Evolutionary conservation across 2,113 vertebrate genomes (phyloP), one percentile per base, ranked within the genome.

Genomic region (Macrotus californicus): DNA sequence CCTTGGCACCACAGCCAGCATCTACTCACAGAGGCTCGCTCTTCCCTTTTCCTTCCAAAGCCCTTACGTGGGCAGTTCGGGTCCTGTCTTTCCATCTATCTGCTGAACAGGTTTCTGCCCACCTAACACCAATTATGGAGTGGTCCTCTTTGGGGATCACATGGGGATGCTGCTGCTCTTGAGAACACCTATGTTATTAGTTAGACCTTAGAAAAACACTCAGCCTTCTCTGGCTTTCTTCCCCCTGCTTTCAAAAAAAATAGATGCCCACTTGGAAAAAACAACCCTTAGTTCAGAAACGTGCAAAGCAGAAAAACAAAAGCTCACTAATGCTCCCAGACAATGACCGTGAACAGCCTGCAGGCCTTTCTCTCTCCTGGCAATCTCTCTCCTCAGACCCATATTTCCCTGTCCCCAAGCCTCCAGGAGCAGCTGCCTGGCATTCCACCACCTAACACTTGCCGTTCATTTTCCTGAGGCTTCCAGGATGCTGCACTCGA

Each of bases 301-400:
- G 0, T 4, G n/a, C 52, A 46, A 66, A 73, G 41, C 50, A 46
- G n/a, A 43, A 50, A 85, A 85, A 48, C 34, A 52, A 48, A 76
- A 50, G 72, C 18, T 31, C 16, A n/a, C 36, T 14, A 39, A 54
- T 29, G 11, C 8, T 7, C 50, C 3, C 1, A 26, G 34, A 43
- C 41, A 9, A 72, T 0, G 0, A 36, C 39, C 2, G 2, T 0
- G 7, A 87, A 4, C 31, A 50, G 43, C 8, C 26, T 36, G 6
- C 39, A 13, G 48, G 69, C 46, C 89, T 46, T 48, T 22, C 41
- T 79, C 72, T 31, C 61, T n/a, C n/a, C 43, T 22, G 15, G 18
- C 9, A 6, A n/a, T 11, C 81, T 6, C 31, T 64, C 70, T 52
- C n/a, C 67, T 81, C 7, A 31, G 31, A 7, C 29, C n/a, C 8